Base-by-base conservation (phyloP, 2,888 invertebrate species). In the Chrysolina haemoptera region DNA sequence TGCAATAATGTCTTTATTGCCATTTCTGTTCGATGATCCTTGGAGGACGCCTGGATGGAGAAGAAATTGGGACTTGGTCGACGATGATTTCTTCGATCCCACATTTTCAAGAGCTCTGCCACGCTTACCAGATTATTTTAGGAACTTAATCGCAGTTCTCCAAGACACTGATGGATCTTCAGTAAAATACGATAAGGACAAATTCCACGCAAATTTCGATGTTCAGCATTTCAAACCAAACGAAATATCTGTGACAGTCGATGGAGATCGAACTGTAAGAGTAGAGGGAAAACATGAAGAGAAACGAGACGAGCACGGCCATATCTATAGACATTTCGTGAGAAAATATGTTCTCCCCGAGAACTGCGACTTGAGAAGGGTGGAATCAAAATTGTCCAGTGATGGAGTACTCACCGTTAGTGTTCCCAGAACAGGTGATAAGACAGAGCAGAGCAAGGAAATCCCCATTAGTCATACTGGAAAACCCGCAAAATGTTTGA, bases 211-310 rank as follows among this genome's bases (percentile, higher is more conserved):
- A 10, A 74, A 74, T 62, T 71, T 76, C 11, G 76, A 76, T 53
- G 76, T 76, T n/a, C 76, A 76, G 62, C 76, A 74, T 35, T 76
- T 76, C 63, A 74, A 76, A 62, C 76, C 76, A 10, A 70, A 74
- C 14, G 76, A 76, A 41, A 76, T 76, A 16, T 55, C 74, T 10
- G 74, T 76, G 14, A 76, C 71, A 63, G 59, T 76, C 9, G 66
- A 63, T 5, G 70, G 48, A 6, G 73, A 74, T 46, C 69, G 70
- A 40, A 46, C 68, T 14, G 68, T 76, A 11, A 74, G 70, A n/a
- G 55, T 76, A n/a, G 76, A 76, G 43, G 76, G 74, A 10, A 74
- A 76, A 40, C 76, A 74, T 50, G 74, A 74, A 50, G 76, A 76
- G 35, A 76, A 76, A 41, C 74, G 67, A 22, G 76, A 74, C 35